Evolutionary conservation across 2,113 vertebrate genomes (phyloP).

Genomic region (Oryzias celebensis): DNA sequence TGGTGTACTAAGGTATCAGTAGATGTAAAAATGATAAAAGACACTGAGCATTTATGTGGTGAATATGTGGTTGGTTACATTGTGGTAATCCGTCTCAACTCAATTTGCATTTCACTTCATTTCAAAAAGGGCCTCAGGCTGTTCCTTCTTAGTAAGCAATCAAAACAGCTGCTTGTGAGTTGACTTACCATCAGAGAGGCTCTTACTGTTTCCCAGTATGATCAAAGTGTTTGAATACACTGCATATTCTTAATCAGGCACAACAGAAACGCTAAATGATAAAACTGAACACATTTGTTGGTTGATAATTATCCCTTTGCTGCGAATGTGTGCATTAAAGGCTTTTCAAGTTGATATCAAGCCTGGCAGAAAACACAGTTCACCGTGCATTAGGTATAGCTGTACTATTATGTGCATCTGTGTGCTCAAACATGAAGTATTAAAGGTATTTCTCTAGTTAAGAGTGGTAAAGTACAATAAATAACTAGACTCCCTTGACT

Average conservation of each 20-base stretch:
- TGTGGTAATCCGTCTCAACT: neutral
- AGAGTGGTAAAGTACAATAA: too few relatives aligned
- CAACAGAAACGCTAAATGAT: neutral
- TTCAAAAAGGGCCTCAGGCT: neutral
- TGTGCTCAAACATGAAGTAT: too few relatives aligned
- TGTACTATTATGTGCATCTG: too few relatives aligned
- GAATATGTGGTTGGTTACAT: constrained; percentile 5
- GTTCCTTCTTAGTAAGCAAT: constrained; percentile 5
- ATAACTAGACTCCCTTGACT: too few relatives aligned
- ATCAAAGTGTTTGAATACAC: constrained; percentile 12
- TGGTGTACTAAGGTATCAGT: constrained; percentile 12
- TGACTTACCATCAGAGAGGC: constrained; percentile 20
- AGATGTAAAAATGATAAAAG: constrained; percentile 8
- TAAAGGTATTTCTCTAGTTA: too few relatives aligned
- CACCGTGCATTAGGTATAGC: too few relatives aligned
- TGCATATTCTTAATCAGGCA: constrained; percentile 7
- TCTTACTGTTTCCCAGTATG: neutral
- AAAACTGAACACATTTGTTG: neutral
- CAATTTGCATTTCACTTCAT: constrained; percentile 4
- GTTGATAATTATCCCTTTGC: neutral
- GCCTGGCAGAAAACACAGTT: too few relatives aligned
- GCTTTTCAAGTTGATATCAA: too few relatives aligned
- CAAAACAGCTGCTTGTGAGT: constrained; percentile 28
- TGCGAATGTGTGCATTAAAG: neutral
- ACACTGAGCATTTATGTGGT: neutral